Evolutionary conservation across 2,797 vertebrate genomes (phyloP).

Genomic region (Pangasius macronema): DNA sequence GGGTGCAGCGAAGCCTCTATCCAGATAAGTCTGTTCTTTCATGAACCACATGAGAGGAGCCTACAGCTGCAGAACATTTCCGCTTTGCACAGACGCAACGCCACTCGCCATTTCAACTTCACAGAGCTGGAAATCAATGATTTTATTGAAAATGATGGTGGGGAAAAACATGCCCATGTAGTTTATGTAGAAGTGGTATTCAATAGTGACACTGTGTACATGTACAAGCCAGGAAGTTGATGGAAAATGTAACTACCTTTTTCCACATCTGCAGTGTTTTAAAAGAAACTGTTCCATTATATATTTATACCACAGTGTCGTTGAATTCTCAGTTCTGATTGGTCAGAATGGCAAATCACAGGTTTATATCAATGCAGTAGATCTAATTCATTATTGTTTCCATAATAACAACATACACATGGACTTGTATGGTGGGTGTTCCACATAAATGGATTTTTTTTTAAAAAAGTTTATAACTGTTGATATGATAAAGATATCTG

Average conservation of each 20-base stretch:
- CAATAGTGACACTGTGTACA: conserved; percentile 28
- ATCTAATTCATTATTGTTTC: not conserved
- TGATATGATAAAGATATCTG: not conserved
- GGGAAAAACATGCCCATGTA: conserved; percentile 55
- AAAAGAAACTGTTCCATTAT: conserved; percentile 25
- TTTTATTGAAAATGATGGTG: conserved; percentile 69
- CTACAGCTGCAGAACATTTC: conserved; percentile 79
- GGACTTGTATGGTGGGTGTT: not conserved
- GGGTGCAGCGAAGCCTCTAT: conserved; percentile 69
- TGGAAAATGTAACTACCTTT: conserved; percentile 37
- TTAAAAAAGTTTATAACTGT: not conserved
- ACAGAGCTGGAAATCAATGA: conserved; percentile 75
- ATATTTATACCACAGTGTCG: not conserved
- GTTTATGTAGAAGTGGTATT: conserved; percentile 38
- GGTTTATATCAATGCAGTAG: not conserved
- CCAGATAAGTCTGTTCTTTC: conserved; percentile 79
- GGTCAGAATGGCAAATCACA: not conserved
- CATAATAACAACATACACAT: not conserved
- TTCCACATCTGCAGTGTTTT: conserved; percentile 33
- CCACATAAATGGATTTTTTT: not conserved
- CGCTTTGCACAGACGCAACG: conserved; percentile 67
- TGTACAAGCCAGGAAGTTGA: conserved; percentile 17
- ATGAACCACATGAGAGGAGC: conserved; percentile 77
- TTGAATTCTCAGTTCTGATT: not conserved
- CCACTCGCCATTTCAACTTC: conserved; percentile 75